These are phyloP conservation scores for Cebuella pygmaea DNA, from an alignment of 2,797 vertebrate genomes.

Conservation along the genomic window DNA sequence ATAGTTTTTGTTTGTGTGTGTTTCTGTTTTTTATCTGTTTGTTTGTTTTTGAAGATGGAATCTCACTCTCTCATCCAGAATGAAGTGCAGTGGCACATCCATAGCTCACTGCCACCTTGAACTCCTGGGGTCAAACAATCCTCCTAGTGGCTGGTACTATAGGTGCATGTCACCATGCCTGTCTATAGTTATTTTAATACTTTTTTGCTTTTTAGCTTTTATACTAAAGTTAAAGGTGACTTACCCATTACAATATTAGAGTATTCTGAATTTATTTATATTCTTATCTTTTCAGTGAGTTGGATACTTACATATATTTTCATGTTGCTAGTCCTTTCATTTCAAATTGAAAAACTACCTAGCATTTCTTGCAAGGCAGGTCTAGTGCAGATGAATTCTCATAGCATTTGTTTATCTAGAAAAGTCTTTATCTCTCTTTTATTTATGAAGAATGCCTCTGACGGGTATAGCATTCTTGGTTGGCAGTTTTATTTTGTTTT, in stretches of 20 bases:
- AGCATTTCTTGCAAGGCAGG: neutral
- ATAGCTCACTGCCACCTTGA: neutral
- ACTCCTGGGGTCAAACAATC: neutral
- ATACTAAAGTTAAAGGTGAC: neutral
- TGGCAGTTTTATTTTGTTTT: neutral
- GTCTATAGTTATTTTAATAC: neutral
- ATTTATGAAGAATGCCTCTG: neutral
- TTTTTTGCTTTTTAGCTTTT: neutral
- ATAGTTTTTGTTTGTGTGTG: neutral
- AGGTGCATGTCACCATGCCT: neutral
- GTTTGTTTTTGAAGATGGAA: neutral
- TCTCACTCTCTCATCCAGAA: neutral
- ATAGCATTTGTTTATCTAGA: neutral
- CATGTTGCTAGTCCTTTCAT: neutral
- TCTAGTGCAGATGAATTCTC: neutral
- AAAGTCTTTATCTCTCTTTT: neutral
- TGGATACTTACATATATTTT: neutral
- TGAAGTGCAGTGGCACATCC: neutral
- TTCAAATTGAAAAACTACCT: neutral
- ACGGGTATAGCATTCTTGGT: neutral
- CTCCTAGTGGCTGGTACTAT: neutral
- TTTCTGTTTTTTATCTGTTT: neutral
- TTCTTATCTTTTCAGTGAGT: neutral
- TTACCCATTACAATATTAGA: neutral
- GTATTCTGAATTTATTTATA: neutral